Conservation (phyloP, 2,113 vertebrate species). For the Regulus satrapa region DNA sequence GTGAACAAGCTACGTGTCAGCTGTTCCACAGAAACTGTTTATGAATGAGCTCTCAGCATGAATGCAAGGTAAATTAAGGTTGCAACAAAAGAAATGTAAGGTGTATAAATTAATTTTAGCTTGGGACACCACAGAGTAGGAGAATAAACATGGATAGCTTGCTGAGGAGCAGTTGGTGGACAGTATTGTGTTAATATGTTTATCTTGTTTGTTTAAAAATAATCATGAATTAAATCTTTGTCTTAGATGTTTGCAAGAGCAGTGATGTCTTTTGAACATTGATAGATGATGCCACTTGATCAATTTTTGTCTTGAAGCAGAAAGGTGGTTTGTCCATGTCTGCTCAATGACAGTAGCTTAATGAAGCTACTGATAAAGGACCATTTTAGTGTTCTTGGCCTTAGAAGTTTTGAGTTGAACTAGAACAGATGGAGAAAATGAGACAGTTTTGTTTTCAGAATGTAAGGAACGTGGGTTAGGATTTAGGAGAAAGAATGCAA, state of each 20-base stretch:
- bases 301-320: not conserved
- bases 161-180: not conserved
- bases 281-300: not conserved
- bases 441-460: not conserved
- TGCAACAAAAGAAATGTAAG: conserved; percentile 3
- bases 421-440: not conserved
- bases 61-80: conserved; percentile 13
- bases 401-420: not conserved
- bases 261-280: not conserved
- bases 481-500: not conserved
- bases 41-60: conserved; percentile 18
- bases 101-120: not conserved
- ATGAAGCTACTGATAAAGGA: too few species aligned
- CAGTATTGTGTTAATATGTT: not conserved
- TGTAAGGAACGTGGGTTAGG: not conserved
- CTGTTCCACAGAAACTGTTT: not conserved
- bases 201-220: not conserved
- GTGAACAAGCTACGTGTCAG: conserved; percentile 28
- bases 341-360: not conserved
- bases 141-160: not conserved
- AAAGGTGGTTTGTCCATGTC: not conserved
- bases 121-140: not conserved
- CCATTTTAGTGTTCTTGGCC: not conserved
- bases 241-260: not conserved
- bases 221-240: not conserved